A percentile compares a stretch with the other conserved stretches of the same genome.
Evolutionary conservation across 2,797 vertebrate genomes (phyloP).

Genomic region (Pantherophis alleghaniensis): DNA sequence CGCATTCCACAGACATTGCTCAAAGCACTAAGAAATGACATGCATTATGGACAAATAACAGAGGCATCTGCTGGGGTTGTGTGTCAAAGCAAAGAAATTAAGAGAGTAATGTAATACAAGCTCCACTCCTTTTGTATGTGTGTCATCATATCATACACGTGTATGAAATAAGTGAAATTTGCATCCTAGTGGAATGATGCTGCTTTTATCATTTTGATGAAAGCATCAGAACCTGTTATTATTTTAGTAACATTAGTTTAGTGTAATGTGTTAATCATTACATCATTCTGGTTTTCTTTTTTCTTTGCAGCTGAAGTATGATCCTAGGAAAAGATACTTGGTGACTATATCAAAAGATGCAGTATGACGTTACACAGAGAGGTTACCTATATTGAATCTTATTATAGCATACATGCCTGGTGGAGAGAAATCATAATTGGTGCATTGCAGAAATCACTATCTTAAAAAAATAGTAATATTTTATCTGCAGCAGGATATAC

Average conservation of each 20-base stretch:
- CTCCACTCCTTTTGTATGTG: not conserved
- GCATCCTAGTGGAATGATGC: not conserved
- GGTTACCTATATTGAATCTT: not conserved
- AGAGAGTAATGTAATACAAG: not conserved
- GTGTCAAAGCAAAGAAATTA: not conserved
- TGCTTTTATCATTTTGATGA: not conserved
- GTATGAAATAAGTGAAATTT: not conserved
- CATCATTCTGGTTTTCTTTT: not conserved
- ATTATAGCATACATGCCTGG: not conserved
- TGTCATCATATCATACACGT: not conserved
- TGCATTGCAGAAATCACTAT: not conserved
- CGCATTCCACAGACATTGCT: not conserved
- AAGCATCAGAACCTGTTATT: not conserved
- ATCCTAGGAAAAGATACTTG: not conserved
- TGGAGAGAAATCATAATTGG: not conserved
- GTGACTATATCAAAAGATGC: not conserved
- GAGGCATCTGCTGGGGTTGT: not conserved
- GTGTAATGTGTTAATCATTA: not conserved
- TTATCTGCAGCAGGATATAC: not conserved
- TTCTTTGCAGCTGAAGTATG: not conserved
- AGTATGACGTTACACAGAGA: not conserved
- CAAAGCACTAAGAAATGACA: not conserved
- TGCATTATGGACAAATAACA: not conserved
- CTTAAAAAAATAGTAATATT: not conserved
- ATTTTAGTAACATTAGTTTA: not conserved